Conservation (phyloP, 2,797 vertebrate genomes). For the Echiichthys vipera region DNA sequence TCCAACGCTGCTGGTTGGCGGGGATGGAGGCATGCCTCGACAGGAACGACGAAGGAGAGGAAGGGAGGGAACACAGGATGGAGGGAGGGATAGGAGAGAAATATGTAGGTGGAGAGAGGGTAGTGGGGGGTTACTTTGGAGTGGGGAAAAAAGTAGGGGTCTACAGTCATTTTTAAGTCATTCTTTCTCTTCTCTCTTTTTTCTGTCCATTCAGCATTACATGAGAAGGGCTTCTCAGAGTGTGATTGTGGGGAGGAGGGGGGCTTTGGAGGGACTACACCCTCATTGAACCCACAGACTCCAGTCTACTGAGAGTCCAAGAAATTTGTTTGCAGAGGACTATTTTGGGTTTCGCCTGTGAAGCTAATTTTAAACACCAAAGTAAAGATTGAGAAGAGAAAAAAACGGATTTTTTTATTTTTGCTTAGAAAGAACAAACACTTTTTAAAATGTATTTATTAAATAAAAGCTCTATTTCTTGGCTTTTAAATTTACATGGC, state of each 20-base stretch:
- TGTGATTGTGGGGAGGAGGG: slow-evolving; percentile 26
- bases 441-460: too few species aligned
- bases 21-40: slow-evolving; percentile 89
- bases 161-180: slow-evolving; percentile 80
- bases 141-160: slow-evolving; percentile 54
- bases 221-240: slow-evolving; percentile 72
- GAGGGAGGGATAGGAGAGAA: slow-evolving; percentile 20
- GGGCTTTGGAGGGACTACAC: slow-evolving; percentile 50
- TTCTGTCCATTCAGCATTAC: slow-evolving; percentile 88
- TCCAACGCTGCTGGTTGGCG: slow-evolving; percentile 77
- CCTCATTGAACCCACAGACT: slow-evolving; percentile 58
- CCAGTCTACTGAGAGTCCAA: slow-evolving; percentile 40
- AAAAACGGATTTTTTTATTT: slow-evolving; percentile 50
- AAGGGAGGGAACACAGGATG: slow-evolving; percentile 43
- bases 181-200: slow-evolving; percentile 49
- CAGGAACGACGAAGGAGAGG: slow-evolving; percentile 83
- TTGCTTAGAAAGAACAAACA: slow-evolving; percentile 35
- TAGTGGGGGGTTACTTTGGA: neutral
- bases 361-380: slow-evolving; percentile 67
- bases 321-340: slow-evolving; percentile 40
- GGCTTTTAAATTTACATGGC: slow-evolving; percentile 37
- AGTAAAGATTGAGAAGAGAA: slow-evolving; percentile 44
- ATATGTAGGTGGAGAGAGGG: slow-evolving; percentile 29
- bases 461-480: slow-evolving; percentile 24
- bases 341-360: slow-evolving; percentile 54